Percentiles rank a stretch among this genome's conserved stretches.
Evolutionary conservation across 2,113 vertebrate genomes (phyloP).

Genomic region (Cebidichthys violaceus): DNA sequence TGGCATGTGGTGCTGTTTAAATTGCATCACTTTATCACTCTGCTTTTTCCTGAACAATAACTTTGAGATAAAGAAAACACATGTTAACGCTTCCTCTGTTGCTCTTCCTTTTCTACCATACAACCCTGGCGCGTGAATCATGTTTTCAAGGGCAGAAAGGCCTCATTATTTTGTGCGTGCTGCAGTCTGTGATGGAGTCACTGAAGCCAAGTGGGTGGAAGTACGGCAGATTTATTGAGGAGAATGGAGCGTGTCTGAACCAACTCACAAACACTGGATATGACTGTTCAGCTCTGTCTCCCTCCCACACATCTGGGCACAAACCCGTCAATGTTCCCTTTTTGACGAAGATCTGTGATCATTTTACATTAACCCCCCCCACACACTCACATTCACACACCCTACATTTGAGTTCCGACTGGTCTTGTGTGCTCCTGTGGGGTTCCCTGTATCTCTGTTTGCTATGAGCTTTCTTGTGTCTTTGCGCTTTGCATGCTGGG

Average conservation of each 20-base stretch:
- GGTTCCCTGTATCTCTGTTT: conserved; percentile 33
- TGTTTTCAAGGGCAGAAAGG: conserved; percentile 14
- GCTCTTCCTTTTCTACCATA: not conserved
- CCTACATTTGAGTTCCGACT: conserved; percentile 31
- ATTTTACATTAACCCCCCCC: conserved; percentile 23
- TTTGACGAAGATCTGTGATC: conserved; percentile 55
- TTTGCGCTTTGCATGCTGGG: conserved; percentile 57
- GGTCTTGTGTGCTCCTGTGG: conserved; percentile 58
- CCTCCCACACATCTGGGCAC: conserved; percentile 77
- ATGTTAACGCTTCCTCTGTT: conserved; percentile 41
- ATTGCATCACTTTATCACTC: conserved; percentile 46
- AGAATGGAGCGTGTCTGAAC: conserved; percentile 55
- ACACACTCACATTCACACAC: conserved; percentile 1
- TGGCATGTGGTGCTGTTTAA: conserved; percentile 61
- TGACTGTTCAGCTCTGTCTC: conserved; percentile 56
- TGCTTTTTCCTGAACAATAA: conserved; percentile 45
- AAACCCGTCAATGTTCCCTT: conserved; percentile 68
- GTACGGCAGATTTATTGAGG: conserved; percentile 56
- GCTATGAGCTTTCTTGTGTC: conserved; percentile 49
- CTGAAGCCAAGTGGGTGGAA: conserved; percentile 60
- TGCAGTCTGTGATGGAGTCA: conserved; percentile 35
- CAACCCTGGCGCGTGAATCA: not conserved
- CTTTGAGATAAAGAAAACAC: conserved; percentile 46
- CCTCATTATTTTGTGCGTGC: conserved; percentile 24
- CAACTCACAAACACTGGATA: conserved; percentile 54